Evolutionary conservation across 1,140 invertebrate genomes (phyloP), one percentile per base, ranked within the genome.

Genomic region (Charaxes varanes): DNA sequence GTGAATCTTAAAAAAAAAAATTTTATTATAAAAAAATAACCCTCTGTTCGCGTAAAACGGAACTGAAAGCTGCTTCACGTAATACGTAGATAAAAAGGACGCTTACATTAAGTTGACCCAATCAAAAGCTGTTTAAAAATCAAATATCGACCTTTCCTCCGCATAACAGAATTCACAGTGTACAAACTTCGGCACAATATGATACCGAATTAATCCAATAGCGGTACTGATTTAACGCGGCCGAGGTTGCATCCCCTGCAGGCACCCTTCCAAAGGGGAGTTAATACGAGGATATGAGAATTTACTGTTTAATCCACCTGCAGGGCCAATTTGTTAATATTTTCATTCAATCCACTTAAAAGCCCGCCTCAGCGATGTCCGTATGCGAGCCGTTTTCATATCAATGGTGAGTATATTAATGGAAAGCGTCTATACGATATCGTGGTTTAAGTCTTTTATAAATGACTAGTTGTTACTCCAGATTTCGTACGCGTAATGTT

Each of bases 311-410:
- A 79, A 82, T 79, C 66, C 66, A 62, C 67, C 67, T 80, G 60
- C 69, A 69, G 64, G n/a, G 71, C 71, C 66, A 82, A 78, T 83
- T 80, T 83, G 76, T 80, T 77, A 83, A 83, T 83, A 83, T 80
- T 83, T 78, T 69, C 71, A 72, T 72, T 77, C 70, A 80, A 80
- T 82, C 67, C 73, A 72, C 67, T 82, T 74, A 74, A 79, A 78
- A 67, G 61, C 60, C 36, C 26, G 56, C 48, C 43, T 32, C 42
- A 44, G 35, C 15, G 35, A n/a, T n/a, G n/a, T n/a, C n/a, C n/a
- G n/a, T 10, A n/a, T 23, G 13, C 22, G 13, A 26, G 23, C 17
- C 53, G 52, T 60, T 53, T 54, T 37, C 32, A 38, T 28, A 28
- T 38, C 38, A 37, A 32, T 46, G 30, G 28, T 32, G 23, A 41